Conservation (phyloP, 2,888 invertebrate genomes). For the Mimachlamys varia region DNA sequence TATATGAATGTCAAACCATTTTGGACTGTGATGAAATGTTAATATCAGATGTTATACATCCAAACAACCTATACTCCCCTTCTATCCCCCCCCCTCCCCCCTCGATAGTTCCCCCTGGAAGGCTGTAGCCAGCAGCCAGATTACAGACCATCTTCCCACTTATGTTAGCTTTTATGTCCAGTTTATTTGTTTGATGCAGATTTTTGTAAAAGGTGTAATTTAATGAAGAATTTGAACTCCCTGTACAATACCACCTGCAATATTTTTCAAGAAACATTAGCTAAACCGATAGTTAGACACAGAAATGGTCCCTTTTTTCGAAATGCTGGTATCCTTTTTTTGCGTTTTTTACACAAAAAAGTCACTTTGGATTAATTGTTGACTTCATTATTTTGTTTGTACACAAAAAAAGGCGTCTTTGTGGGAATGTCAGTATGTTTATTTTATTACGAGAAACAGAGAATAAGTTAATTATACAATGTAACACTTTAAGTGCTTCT, state of each 20-base stretch:
- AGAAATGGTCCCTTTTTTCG: too few species aligned
- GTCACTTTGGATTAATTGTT: too few species aligned
- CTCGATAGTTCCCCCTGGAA: background rate
- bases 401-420: background rate
- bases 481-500: background rate
- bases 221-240: background rate
- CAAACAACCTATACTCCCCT: background rate
- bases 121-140: too few species aligned
- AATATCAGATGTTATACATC: conserved; percentile 44
- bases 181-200: too few species aligned
- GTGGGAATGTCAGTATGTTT: background rate
- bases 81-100: background rate
- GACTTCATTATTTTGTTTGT: background rate
- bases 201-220: background rate
- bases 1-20: conserved; percentile 47
- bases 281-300: too few species aligned
- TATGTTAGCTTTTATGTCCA: too few species aligned
- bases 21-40: conserved; percentile 46
- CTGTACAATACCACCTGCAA: too few species aligned
- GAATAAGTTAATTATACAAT: background rate
- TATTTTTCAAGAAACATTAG: too few species aligned
- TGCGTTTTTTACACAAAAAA: too few species aligned
- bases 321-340: too few species aligned
- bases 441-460: background rate
- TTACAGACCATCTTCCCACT: too few species aligned